Evolutionary conservation across 2,888 invertebrate genomes (phyloP).

Genomic region (Epirrita christyi): DNA sequence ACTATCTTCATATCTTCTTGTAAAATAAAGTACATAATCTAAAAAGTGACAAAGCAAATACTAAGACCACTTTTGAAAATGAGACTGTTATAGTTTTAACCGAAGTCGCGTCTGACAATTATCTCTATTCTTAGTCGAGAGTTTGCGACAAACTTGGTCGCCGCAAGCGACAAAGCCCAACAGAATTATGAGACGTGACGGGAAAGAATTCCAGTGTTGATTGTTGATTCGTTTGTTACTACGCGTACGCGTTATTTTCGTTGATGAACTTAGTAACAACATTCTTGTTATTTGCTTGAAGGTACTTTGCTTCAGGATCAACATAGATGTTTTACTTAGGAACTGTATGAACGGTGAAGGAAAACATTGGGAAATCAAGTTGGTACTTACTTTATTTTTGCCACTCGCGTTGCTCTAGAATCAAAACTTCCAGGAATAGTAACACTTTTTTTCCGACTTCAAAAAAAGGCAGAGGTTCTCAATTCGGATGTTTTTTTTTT

Average conservation of each 20-base stretch:
- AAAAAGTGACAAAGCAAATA: no score
- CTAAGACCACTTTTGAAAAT: no score
- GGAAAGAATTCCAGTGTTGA: slow-evolving; percentile 36
- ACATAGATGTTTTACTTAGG: slow-evolving; percentile 16
- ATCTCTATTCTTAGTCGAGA: slow-evolving; percentile 40
- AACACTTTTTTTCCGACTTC: neutral
- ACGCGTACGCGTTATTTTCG: slow-evolving; percentile 15
- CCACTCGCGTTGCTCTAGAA: neutral
- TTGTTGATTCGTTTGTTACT: slow-evolving; percentile 34
- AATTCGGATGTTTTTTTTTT: neutral
- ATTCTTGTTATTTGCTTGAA: slow-evolving; percentile 15
- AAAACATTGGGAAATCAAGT: slow-evolving; percentile 2
- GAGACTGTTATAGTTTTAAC: neutral
- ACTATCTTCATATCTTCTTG: no score
- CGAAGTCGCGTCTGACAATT: slow-evolving; percentile 8
- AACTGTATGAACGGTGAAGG: slow-evolving; percentile 2
- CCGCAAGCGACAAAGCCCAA: slow-evolving; percentile 47
- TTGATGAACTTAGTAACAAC: slow-evolving; percentile 20
- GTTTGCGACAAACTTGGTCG: slow-evolving; percentile 51
- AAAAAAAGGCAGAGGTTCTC: neutral
- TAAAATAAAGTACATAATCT: no score
- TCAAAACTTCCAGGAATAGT: no score
- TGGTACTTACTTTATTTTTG: neutral
- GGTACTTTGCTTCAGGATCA: slow-evolving; percentile 3
- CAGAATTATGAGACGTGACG: slow-evolving; percentile 51